A percentile compares a stretch with the other conserved stretches of the same genome.
Conservation (phyloP, 2,888 invertebrate species). For the Pterostichus madidus region DNA sequence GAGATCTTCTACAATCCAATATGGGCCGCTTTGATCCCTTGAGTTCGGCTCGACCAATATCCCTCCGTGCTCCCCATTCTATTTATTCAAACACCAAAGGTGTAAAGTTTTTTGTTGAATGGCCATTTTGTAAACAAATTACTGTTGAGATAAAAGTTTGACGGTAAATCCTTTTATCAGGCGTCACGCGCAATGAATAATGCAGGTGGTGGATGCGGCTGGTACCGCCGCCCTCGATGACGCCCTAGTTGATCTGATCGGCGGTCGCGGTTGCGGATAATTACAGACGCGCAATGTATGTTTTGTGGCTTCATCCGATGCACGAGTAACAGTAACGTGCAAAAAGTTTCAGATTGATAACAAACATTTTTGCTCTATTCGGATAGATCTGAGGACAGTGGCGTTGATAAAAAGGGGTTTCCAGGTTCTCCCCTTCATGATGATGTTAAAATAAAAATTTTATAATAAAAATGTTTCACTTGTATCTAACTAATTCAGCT, state of each 20-base stretch:
- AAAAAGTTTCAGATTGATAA: not conserved
- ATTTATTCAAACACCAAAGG: constrained; percentile 76
- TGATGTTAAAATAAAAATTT: too few species aligned
- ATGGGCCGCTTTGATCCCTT: constrained; percentile 75
- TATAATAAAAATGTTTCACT: too few species aligned
- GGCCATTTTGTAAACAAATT: constrained; percentile 78
- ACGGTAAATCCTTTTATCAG: constrained; percentile 76
- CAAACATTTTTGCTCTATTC: not conserved
- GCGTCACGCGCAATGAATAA: constrained; percentile 75
- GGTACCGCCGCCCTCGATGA: constrained; percentile 1
- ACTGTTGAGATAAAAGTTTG: constrained; percentile 77
- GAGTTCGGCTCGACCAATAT: constrained; percentile 75
- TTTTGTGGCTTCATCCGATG: not conserved
- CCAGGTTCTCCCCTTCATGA: too few species aligned
- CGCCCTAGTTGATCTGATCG: constrained; percentile 28
- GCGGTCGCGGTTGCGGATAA: constrained; percentile 28
- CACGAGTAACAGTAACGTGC: not conserved
- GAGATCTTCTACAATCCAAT: constrained; percentile 77
- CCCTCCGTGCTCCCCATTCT: constrained; percentile 72
- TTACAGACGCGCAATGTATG: constrained; percentile 12
- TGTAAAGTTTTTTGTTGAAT: constrained; percentile 75
- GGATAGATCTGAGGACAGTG: too few species aligned
- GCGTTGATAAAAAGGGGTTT: too few species aligned
- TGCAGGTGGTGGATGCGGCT: constrained; percentile 70
- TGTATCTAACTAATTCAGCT: too few species aligned